These are phyloP conservation scores for Oryzias woworae DNA, from an alignment of 2,113 vertebrate genomes.

Conservation along the genomic window DNA sequence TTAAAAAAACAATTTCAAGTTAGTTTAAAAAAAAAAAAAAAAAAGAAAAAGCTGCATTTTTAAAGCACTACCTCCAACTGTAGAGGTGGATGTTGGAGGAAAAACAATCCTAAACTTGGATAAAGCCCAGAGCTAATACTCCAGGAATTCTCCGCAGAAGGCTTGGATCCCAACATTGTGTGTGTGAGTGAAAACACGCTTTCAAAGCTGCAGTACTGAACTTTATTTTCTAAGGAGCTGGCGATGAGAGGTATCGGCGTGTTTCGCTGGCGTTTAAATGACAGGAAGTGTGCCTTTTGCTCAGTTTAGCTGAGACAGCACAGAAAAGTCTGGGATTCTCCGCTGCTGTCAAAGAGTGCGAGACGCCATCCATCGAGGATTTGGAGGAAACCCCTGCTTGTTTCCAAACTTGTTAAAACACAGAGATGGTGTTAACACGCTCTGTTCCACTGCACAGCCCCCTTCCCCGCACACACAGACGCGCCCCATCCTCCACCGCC, in stretches of 20 bases:
- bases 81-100: slow-evolving; percentile 1
- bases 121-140: slow-evolving; percentile 15
- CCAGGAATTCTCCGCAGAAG: slow-evolving; percentile 5
- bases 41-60: no score
- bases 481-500: slow-evolving; percentile 43
- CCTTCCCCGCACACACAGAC: slow-evolving; percentile 25
- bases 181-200: background rate
- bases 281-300: slow-evolving; percentile 14
- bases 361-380: slow-evolving; percentile 40
- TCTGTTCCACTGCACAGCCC: slow-evolving; percentile 64
- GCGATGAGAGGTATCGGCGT: slow-evolving; percentile 6
- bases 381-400: slow-evolving; percentile 58
- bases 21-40: no score
- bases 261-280: slow-evolving; percentile 3
- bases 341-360: slow-evolving; percentile 34
- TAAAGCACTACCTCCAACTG: no score
- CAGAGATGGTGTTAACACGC: slow-evolving; percentile 72
- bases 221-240: slow-evolving; percentile 15
- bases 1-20: no score
- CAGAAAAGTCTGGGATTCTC: slow-evolving; percentile 19
- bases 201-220: slow-evolving; percentile 13
- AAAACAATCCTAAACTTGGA: slow-evolving; percentile 10
- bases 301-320: slow-evolving; percentile 18
- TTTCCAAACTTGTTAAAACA: slow-evolving; percentile 77
- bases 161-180: slow-evolving; percentile 7